Conservation (phyloP, 2,113 vertebrate genomes). For the Crotalus tigris region DNA sequence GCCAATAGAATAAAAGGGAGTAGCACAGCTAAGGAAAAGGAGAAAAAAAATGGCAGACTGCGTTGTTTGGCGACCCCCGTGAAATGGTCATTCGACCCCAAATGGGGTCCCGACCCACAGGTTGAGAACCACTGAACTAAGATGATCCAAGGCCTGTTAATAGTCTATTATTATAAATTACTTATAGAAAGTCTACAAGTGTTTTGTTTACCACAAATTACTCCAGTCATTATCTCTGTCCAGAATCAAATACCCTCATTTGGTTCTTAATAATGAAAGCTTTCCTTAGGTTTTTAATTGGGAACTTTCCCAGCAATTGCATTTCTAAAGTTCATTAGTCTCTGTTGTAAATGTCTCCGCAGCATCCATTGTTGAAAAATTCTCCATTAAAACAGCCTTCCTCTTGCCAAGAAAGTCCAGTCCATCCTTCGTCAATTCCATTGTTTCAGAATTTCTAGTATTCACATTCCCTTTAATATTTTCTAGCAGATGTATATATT, state of each 20-base stretch:
- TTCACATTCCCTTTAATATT: not conserved
- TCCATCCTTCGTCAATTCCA: not conserved
- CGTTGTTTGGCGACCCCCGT: no score
- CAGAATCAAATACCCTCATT: not conserved
- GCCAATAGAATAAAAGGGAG: no score
- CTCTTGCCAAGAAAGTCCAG: not conserved
- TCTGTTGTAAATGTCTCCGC: not conserved
- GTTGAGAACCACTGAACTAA: no score
- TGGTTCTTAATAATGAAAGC: not conserved
- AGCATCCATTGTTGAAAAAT: not conserved
- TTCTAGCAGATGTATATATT: not conserved
- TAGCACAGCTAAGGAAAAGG: no score
- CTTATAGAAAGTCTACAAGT: not conserved
- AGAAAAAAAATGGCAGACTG: no score
- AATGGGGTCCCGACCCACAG: no score
- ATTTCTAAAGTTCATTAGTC: not conserved
- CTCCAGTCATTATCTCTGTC: not conserved
- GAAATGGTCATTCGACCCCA: no score
- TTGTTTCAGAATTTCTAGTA: not conserved
- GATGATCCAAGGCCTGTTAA: not conserved
- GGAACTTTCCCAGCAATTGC: not conserved
- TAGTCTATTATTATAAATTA: not conserved
- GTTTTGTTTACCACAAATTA: not conserved
- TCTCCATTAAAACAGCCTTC: not conserved
- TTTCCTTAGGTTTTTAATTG: not conserved